Evolutionary conservation across 2,888 invertebrate species (phyloP), one percentile per base, ranked within the genome.

Genomic region (Cephus pulcher): DNA sequence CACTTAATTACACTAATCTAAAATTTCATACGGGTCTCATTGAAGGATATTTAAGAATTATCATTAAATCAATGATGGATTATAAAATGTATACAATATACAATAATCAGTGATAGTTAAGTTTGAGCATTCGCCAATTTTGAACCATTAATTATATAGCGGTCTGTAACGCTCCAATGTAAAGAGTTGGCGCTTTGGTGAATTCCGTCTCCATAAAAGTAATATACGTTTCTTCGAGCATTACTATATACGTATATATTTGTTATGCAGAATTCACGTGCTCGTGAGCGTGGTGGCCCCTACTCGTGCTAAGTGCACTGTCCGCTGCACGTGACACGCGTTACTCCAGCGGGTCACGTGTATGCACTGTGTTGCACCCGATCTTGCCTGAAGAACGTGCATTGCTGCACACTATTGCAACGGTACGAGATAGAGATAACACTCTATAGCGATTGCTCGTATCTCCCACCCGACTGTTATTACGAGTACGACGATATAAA

Each of bases 281-380:
- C 89, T 85, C 84, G 85, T 86, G 84, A 88, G 87, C 87, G 87
- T 88, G 86, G 86, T 84, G 81, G 74, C 12, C 35, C 74, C 33
- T 35, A 23, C 74, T 12, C 23, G 56, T 12, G 6, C 85, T 81
- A 81, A 83, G 84, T 86, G 84, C 86, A 85, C 82, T 87, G 84
- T 84, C 82, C 83, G 83, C 82, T 86, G 88, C 89, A 89, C 89
- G 89, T 89, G 89, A 89, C 88, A 86, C 82, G 70, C 76, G 79
- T 70, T 82, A 82, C 85, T 80, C 81, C 77, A 77, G 79, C 79
- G 81, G 83, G 87, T 89, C 89, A 89, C 89, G 89, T 89, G 89
- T 89, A 86, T 76, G 77, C 76, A 77, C 78, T 34, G 23, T 56
- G 56, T 56, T 56, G 56, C 56, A 56, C 23, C 56, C 56, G 56